Evolutionary conservation across 2,113 vertebrate genomes (phyloP).

Genomic region (Accipiter cooperii): DNA sequence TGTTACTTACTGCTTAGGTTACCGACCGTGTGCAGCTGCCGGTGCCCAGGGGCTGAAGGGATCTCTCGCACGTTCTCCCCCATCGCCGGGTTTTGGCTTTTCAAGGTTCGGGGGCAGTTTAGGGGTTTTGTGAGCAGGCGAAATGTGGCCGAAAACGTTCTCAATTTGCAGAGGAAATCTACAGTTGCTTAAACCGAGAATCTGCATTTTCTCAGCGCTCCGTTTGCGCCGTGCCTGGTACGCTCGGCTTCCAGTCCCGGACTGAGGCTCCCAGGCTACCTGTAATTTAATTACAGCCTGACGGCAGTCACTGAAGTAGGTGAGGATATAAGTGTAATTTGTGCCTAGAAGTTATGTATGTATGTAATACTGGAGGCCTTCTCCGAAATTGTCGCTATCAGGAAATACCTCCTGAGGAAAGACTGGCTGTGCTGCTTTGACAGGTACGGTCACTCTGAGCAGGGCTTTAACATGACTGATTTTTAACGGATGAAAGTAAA

Average conservation of each 20-base stretch:
- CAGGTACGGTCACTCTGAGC: neutral
- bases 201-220: fast-evolving
- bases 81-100: neutral
- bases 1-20: neutral
- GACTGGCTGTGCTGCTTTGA: neutral
- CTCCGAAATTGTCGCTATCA: fast-evolving
- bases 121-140: neutral
- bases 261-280: neutral
- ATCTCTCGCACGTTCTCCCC: fast-evolving
- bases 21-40: fast-evolving
- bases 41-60: neutral
- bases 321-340: neutral
- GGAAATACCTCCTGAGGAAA: neutral
- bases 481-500: neutral
- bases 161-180: fast-evolving
- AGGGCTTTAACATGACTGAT: neutral
- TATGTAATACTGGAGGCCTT: neutral
- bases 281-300: neutral
- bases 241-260: fast-evolving
- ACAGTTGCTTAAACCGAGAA: neutral
- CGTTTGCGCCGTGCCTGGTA: fast-evolving
- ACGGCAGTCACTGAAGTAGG: neutral
- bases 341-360: neutral
- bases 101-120: neutral
- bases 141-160: neutral